Evolutionary conservation across 2,888 invertebrate species (phyloP).

Genomic region (Erebia epiphron): DNA sequence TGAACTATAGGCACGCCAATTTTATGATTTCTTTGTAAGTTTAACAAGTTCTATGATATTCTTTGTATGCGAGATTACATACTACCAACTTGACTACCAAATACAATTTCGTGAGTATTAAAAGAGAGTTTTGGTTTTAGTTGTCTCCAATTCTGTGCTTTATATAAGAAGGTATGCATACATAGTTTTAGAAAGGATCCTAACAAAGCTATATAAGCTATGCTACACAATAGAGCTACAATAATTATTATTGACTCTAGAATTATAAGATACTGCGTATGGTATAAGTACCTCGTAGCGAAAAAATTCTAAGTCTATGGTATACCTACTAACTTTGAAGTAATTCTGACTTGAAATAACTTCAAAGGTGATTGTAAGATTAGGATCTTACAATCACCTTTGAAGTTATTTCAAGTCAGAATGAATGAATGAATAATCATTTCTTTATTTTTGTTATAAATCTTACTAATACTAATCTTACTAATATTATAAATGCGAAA

Average conservation of each 20-base stretch:
- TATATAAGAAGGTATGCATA: not conserved
- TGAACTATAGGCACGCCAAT: not conserved
- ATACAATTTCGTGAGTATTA: not conserved
- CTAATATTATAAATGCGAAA: no score
- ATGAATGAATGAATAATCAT: no score
- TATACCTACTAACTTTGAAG: no score
- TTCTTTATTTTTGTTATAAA: no score
- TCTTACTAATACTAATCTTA: no score
- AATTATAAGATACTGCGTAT: not conserved
- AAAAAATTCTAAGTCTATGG: no score
- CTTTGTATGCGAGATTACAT: not conserved
- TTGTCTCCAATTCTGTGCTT: not conserved
- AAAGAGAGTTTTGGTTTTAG: not conserved
- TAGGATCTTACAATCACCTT: no score
- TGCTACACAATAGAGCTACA: not conserved
- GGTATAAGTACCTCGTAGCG: no score
- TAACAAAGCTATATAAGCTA: not conserved
- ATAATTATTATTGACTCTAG: not conserved
- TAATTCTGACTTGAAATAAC: no score
- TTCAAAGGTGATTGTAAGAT: no score
- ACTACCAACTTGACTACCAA: not conserved
- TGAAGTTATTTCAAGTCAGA: no score
- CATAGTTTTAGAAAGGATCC: not conserved
- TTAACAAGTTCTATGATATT: not conserved
- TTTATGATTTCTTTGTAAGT: not conserved